Percentiles rank a stretch among this genome's conserved stretches.
Conservation (phyloP, 2,888 invertebrate genomes). For the Agelastica alni region DNA sequence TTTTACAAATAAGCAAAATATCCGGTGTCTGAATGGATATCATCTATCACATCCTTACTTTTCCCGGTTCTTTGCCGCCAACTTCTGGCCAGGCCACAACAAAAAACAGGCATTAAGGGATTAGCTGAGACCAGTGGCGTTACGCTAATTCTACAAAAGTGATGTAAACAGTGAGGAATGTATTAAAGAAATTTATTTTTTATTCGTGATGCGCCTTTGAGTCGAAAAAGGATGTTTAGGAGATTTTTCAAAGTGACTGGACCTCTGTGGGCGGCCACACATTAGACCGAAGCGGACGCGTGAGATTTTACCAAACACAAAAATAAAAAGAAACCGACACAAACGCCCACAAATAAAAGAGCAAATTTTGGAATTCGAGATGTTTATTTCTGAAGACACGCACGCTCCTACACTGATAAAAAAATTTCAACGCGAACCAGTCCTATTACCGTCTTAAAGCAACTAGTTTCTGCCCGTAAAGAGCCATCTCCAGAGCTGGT, state of each 20-base stretch:
- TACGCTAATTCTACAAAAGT: too few relatives aligned
- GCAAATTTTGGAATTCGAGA: constrained; percentile 33
- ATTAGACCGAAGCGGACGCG: constrained; percentile 13
- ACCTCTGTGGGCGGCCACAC: constrained; percentile 32
- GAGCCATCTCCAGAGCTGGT: background rate
- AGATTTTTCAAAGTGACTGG: constrained; percentile 1
- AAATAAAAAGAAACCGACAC: constrained; percentile 19
- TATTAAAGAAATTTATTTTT: too few relatives aligned
- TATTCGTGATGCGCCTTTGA: too few relatives aligned
- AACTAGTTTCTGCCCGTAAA: background rate
- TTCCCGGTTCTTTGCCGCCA: constrained; percentile 4
- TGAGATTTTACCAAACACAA: constrained; percentile 20
- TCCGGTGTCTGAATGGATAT: background rate
- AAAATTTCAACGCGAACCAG: background rate
- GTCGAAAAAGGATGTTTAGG: constrained; percentile 14
- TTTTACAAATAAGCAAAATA: constrained; percentile 5
- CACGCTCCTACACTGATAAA: constrained; percentile 6
- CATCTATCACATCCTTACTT: background rate
- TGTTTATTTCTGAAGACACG: constrained; percentile 29
- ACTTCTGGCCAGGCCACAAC: background rate
- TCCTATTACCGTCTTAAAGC: background rate
- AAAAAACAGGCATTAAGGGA: background rate
- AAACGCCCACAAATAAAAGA: constrained; percentile 29
- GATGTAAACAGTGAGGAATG: too few relatives aligned
- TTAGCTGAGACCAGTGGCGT: background rate